phyloP scores from a whole-genome alignment of 1,140 invertebrate genomes.

The Papilio dardanus region DNA sequence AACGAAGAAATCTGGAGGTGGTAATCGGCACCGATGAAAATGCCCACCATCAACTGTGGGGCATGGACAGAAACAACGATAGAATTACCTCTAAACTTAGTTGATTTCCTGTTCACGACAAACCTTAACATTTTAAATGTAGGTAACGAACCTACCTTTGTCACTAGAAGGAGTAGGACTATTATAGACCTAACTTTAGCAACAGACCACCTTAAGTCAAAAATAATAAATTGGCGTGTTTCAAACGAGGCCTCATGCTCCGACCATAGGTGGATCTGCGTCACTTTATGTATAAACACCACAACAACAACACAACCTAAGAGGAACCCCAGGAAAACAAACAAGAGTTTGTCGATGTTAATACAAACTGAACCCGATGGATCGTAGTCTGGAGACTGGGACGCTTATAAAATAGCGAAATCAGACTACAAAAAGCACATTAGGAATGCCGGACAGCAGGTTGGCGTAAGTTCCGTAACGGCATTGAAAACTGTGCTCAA shows the following conservation, averaged over 20 bases:
- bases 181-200: too few relatives aligned
- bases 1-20: neutral
- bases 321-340: too few relatives aligned
- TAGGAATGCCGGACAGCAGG: neutral
- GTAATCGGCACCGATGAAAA: neutral
- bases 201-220: too few relatives aligned
- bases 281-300: too few relatives aligned
- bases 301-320: too few relatives aligned
- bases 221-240: too few relatives aligned
- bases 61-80: neutral
- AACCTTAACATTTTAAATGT: neutral
- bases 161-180: too few relatives aligned
- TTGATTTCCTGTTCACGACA: neutral
- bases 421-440: neutral
- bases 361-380: neutral
- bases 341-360: neutral
- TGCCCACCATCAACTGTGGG: neutral
- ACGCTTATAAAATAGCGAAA: neutral
- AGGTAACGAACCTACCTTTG: too few relatives aligned
- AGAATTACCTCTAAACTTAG: conserved; percentile 2
- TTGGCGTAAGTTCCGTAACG: neutral
- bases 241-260: too few relatives aligned
- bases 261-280: too few relatives aligned
- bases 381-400: neutral
- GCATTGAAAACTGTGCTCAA: neutral